Evolutionary conservation across 1,140 invertebrate species (phyloP).

Genomic region (Cyclina sinensis): DNA sequence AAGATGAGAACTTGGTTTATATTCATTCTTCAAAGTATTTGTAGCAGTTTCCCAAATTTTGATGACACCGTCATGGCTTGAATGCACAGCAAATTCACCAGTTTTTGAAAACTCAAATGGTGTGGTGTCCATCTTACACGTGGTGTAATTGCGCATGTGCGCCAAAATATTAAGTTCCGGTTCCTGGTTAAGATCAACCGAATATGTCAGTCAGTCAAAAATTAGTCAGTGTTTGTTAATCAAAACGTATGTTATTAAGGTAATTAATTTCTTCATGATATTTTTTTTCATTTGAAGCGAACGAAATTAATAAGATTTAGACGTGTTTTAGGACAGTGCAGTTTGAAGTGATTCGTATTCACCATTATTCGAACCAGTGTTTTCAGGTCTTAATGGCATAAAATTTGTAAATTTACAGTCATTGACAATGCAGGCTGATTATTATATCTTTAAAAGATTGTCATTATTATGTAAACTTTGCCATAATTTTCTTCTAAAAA

Average conservation of each 20-base stretch:
- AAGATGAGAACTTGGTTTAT: constrained; percentile 63
- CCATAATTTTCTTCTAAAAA: too few species aligned
- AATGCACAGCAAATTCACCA: constrained; percentile 51
- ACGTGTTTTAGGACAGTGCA: background rate
- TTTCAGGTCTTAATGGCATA: too few species aligned
- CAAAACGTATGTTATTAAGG: background rate
- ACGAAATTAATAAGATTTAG: too few species aligned
- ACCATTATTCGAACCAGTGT: background rate
- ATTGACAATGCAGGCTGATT: too few species aligned
- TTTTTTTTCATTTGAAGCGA: too few species aligned
- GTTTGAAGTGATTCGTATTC: background rate
- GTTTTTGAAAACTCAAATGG: constrained; percentile 44
- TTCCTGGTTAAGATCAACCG: background rate
- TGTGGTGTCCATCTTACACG: constrained; percentile 63
- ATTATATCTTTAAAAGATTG: too few species aligned
- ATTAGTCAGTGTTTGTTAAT: background rate
- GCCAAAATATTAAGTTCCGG: background rate
- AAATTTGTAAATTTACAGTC: too few species aligned
- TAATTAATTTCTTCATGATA: background rate
- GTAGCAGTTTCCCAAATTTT: constrained; percentile 65
- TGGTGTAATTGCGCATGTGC: constrained; percentile 52
- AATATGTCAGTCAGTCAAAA: background rate
- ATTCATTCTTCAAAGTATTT: constrained; percentile 46
- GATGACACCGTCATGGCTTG: constrained; percentile 52
- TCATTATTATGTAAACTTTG: too few species aligned